Percentiles rank a stretch among this genome's conserved stretches.
Evolutionary conservation across 2,888 invertebrate species (phyloP).

Genomic region (Loripinus fragilis): DNA sequence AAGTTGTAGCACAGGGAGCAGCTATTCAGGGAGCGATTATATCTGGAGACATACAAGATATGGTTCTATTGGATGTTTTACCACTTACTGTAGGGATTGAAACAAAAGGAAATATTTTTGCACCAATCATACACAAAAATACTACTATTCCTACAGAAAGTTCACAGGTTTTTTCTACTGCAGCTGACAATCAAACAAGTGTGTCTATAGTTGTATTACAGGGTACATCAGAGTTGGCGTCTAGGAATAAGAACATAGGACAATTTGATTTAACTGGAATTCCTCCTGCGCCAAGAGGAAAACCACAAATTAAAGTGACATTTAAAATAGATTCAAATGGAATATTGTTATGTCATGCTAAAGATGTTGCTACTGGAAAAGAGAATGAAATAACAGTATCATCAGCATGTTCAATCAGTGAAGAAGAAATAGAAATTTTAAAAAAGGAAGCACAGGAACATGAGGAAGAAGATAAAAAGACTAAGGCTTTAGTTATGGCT

Average conservation of each 20-base stretch:
- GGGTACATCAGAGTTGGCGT: slow-evolving; percentile 19
- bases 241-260: background rate
- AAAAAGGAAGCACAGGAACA: background rate
- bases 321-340: slow-evolving; percentile 29
- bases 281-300: slow-evolving; percentile 5
- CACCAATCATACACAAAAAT: slow-evolving; percentile 48
- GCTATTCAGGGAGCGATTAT: slow-evolving; percentile 51
- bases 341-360: slow-evolving; percentile 11
- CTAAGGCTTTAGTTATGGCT: background rate
- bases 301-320: background rate
- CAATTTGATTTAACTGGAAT: slow-evolving; percentile 16
- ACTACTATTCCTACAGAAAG: slow-evolving; percentile 47
- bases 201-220: slow-evolving; percentile 25
- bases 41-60: slow-evolving; percentile 49
- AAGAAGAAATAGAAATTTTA: background rate
- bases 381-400: slow-evolving; percentile 15
- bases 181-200: slow-evolving; percentile 48
- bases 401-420: background rate
- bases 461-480: background rate
- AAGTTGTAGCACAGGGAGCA: slow-evolving; percentile 67
- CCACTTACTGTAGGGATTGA: slow-evolving; percentile 55
- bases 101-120: slow-evolving; percentile 52
- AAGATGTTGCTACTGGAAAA: slow-evolving; percentile 22
- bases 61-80: slow-evolving; percentile 50
- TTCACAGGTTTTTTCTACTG: slow-evolving; percentile 46